These are phyloP conservation scores for Salpingus planirostris DNA, from an alignment of 2,888 invertebrate genomes.

Conservation along the genomic window DNA sequence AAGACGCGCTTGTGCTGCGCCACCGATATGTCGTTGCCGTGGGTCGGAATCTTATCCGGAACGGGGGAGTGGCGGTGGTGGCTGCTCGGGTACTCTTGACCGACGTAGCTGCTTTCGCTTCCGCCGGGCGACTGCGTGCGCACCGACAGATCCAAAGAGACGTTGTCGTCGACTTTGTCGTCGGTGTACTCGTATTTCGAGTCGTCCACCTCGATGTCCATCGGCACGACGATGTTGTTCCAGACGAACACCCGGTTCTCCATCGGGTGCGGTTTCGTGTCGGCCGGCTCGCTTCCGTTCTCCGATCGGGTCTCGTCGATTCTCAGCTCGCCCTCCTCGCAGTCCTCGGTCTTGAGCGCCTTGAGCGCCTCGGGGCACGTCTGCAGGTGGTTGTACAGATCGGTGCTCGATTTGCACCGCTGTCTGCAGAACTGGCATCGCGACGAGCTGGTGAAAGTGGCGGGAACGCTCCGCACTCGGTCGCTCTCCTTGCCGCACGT, in stretches of 20 bases:
- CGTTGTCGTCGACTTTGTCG: slow-evolving; percentile 36
- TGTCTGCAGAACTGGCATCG: slow-evolving; percentile 81
- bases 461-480: slow-evolving; percentile 16
- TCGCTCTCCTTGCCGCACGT: slow-evolving; percentile 45
- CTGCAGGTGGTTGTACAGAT: slow-evolving; percentile 66
- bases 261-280: slow-evolving; percentile 59
- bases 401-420: slow-evolving; percentile 76
- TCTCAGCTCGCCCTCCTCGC: slow-evolving; percentile 22
- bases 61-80: slow-evolving; percentile 17
- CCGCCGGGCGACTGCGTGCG: slow-evolving; percentile 37
- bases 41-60: slow-evolving; percentile 52
- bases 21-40: slow-evolving; percentile 48
- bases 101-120: slow-evolving; percentile 30
- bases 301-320: slow-evolving; percentile 20
- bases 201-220: slow-evolving; percentile 36
- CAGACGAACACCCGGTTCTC: slow-evolving; percentile 75
- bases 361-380: slow-evolving; percentile 54
- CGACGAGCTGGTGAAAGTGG: slow-evolving; percentile 52
- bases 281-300: slow-evolving; percentile 22
- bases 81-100: slow-evolving; percentile 17
- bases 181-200: slow-evolving; percentile 37
- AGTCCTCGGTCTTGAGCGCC: slow-evolving; percentile 25
- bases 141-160: slow-evolving; percentile 35
- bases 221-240: slow-evolving; percentile 55
- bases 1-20: slow-evolving; percentile 71